Conservation (phyloP, 2,113 vertebrate genomes). For the Pituophis catenifer region DNA sequence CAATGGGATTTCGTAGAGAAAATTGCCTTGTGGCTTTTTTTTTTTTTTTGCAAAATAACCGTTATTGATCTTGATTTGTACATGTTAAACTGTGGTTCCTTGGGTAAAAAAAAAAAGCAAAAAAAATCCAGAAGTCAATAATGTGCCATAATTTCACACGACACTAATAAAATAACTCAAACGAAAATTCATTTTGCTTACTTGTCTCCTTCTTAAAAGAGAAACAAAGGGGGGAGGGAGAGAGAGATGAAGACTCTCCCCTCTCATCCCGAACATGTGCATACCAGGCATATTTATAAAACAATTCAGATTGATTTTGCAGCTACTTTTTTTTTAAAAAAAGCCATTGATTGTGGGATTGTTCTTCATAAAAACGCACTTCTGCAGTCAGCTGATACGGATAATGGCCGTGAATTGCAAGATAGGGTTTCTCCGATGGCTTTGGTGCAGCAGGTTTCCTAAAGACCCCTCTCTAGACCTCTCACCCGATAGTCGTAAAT, state of each 20-base stretch:
- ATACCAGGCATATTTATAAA: slow-evolving; percentile 76
- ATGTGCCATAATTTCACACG: slow-evolving; percentile 72
- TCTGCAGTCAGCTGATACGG: slow-evolving; percentile 64
- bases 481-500: neutral
- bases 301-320: slow-evolving; percentile 74
- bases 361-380: slow-evolving; percentile 65
- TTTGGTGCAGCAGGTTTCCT: neutral
- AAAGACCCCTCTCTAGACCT: slow-evolving; percentile 10
- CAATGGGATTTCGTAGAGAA: slow-evolving; percentile 61
- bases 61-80: slow-evolving; percentile 74
- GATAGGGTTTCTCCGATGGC: slow-evolving; percentile 17
- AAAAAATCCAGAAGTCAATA: slow-evolving; percentile 71
- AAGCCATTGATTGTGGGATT: slow-evolving; percentile 66
- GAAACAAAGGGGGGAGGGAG: slow-evolving; percentile 36
- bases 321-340: slow-evolving; percentile 48
- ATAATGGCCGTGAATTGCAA: slow-evolving; percentile 48
- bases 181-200: slow-evolving; percentile 79
- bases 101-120: slow-evolving; percentile 60
- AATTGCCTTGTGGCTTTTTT: slow-evolving; percentile 56
- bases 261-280: slow-evolving; percentile 52
- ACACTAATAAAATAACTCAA: slow-evolving; percentile 77
- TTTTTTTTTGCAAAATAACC: slow-evolving; percentile 60
- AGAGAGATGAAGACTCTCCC: neutral
- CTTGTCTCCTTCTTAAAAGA: slow-evolving; percentile 72
- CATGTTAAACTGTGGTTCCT: slow-evolving; percentile 71